Evolutionary conservation across 2,113 vertebrate genomes (phyloP).

Genomic region (Origma solitaria): DNA sequence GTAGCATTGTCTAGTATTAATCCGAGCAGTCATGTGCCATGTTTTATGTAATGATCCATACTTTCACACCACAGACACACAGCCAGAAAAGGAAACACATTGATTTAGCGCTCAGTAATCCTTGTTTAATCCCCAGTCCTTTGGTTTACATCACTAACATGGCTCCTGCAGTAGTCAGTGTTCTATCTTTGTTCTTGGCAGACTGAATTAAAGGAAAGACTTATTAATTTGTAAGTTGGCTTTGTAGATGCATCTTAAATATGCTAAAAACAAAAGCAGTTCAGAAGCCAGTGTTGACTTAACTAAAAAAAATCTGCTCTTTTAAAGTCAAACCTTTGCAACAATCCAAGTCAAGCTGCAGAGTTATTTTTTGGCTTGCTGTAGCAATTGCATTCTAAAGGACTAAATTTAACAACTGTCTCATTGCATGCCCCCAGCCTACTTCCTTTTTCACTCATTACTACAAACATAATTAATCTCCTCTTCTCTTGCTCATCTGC

Average conservation of each 20-base stretch:
- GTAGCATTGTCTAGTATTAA: background rate
- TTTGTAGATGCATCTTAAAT: constrained; percentile 30
- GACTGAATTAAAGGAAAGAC: constrained; percentile 37
- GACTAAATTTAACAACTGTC: background rate
- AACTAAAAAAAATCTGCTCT: constrained; percentile 22
- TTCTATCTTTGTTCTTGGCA: constrained; percentile 53
- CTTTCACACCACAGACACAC: constrained; percentile 32
- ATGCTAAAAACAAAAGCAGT: background rate
- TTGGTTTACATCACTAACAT: constrained; percentile 45
- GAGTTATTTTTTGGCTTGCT: background rate
- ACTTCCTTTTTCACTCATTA: constrained; percentile 17
- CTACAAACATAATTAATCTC: background rate
- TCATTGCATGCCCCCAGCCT: background rate
- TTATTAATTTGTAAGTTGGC: constrained; percentile 50
- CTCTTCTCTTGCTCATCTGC: background rate
- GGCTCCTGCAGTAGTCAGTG: constrained; percentile 37
- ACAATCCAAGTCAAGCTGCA: background rate
- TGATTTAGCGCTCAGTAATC: constrained; percentile 49
- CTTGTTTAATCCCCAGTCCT: constrained; percentile 51
- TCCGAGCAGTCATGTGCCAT: background rate
- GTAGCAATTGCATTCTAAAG: background rate
- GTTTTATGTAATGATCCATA: constrained; percentile 30
- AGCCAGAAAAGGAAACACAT: constrained; percentile 54
- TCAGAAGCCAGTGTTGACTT: constrained; percentile 1
- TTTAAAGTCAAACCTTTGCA: background rate